Evolutionary conservation across 2,797 vertebrate genomes (phyloP).

Genomic region (Cryptoprocta ferox): DNA sequence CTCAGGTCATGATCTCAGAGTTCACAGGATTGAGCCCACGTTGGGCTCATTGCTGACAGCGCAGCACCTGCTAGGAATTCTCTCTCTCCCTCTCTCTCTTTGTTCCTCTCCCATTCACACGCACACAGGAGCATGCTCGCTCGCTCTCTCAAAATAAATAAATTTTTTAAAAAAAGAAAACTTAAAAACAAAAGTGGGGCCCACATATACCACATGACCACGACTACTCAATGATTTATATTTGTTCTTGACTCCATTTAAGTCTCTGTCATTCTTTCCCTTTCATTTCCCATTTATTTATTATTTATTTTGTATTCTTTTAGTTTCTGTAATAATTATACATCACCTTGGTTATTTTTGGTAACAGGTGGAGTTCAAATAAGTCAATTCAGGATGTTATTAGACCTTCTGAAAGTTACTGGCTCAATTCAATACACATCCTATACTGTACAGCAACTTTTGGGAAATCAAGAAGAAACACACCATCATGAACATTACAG

Average conservation of each 20-base stretch:
- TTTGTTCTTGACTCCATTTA: background rate
- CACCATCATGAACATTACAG: background rate
- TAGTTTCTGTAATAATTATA: background rate
- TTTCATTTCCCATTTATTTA: background rate
- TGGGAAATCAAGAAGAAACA: background rate
- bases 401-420: constrained; percentile 19
- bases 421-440: background rate
- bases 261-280: background rate
- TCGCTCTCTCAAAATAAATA: too few relatives aligned
- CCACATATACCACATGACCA: background rate
- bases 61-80: too few relatives aligned
- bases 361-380: background rate
- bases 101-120: too few relatives aligned
- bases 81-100: too few relatives aligned
- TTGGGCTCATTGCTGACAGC: too few relatives aligned
- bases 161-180: background rate
- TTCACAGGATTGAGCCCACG: too few relatives aligned
- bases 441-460: background rate
- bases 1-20: too few relatives aligned
- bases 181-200: background rate
- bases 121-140: too few relatives aligned
- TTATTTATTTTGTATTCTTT: constrained; percentile 2
- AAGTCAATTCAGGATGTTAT: background rate
- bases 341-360: background rate
- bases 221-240: background rate